Evolutionary conservation across 2,113 vertebrate species (phyloP), one percentile per base, ranked within the genome.

Genomic region (Varanus komodoensis): DNA sequence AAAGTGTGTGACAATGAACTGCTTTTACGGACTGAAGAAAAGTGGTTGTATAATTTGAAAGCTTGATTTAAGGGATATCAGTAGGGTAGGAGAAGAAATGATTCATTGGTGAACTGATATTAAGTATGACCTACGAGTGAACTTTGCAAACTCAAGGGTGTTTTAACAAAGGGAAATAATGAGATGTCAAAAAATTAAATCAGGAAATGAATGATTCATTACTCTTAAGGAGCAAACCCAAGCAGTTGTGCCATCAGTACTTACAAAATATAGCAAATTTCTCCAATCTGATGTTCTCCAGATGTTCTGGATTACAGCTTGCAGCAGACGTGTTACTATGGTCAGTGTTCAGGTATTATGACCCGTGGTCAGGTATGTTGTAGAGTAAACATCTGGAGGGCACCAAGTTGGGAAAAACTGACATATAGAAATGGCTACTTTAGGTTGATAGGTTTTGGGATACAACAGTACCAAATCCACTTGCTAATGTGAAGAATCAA

Each of bases 161-260:
- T 75, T 77, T 87, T 61, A 87, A 87, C 69, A 75, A 87, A 87
- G 61, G 85, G 61, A 77, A 87, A 87, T 77, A 87, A 87, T 87
- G 85, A 87, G n/a, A 87, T 87, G 71, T 87, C 71, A 87, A 61
- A 86, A 57, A 50, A 27, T 80, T 81, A 54, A 71, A 54, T 86
- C 84, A n/a, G 84, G 34, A 73, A 73, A 86, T 11, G 71, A 75
- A 52, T 74, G n/a, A 86, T 86, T 75, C 52, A 61, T 87, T n/a
- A 77, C 73, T 19, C 50, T 27, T 44, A 8, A 61, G 85, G 2
- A 77, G 50, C 52, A 57, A 75, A n/a, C 71, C 23, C 27, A 77
- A 75, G 85, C 52, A 75, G n/a, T 57, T 34, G 54, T 25, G 19
- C 34, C 29, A 82, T 23, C 32, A 29, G 44, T 73, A 73, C 8